phyloP scores from a whole-genome alignment of 2,888 invertebrate genomes.

The Acrobasis repandana region DNA sequence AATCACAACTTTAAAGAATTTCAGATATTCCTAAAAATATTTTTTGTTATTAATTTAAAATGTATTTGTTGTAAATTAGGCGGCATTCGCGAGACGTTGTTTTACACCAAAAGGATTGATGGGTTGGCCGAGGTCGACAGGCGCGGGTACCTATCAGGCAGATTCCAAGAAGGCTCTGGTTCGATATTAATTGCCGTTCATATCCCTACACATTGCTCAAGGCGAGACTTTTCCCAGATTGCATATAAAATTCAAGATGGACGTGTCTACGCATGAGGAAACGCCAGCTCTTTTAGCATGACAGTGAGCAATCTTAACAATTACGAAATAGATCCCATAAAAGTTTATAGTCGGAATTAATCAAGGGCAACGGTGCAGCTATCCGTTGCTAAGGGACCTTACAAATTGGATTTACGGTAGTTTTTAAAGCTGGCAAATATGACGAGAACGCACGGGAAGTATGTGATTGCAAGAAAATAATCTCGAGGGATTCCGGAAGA shows the following conservation, averaged over 20 bases:
- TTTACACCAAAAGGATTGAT: conserved; percentile 36
- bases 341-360: conserved; percentile 31
- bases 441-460: conserved; percentile 38
- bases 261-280: conserved; percentile 47
- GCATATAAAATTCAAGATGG: conserved; percentile 38
- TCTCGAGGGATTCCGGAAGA: conserved; percentile 76
- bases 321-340: conserved; percentile 39
- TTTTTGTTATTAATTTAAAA: background rate
- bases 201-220: conserved; percentile 52
- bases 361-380: conserved; percentile 37
- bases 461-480: conserved; percentile 45
- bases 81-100: conserved; percentile 22
- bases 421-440: conserved; percentile 29
- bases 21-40: background rate
- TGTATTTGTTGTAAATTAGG: background rate
- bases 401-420: conserved; percentile 33
- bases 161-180: conserved; percentile 70
- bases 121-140: conserved; percentile 34
- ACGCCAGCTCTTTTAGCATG: conserved; percentile 35
- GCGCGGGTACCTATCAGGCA: conserved; percentile 38
- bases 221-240: conserved; percentile 40
- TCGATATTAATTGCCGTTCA: conserved; percentile 60
- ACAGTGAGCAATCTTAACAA: conserved; percentile 37
- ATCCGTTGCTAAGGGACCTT: conserved; percentile 26
- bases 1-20: too few species aligned